Evolutionary conservation across 2,113 vertebrate species (phyloP), one percentile per base, ranked within the genome.

Genomic region (Globicephala melas): DNA sequence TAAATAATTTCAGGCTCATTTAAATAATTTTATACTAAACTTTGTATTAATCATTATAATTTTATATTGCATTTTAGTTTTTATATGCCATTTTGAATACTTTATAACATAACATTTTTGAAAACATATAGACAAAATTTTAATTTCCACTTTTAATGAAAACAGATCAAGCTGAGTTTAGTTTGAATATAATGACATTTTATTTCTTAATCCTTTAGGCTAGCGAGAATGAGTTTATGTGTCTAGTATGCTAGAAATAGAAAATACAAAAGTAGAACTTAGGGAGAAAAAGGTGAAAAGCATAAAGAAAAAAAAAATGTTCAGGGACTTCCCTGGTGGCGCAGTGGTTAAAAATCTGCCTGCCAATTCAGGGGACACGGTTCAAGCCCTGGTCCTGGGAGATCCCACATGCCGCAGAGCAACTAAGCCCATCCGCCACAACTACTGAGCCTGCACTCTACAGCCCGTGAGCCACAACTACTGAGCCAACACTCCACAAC

Each of bases 21-120:
- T 62, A 95, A 21, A 84, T 89, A 76, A 93, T 79, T 83, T 95
- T 63, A 80, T 71, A 65, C 67, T 87, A 25, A 94, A 92, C 11
- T 77, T 62, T 87, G 33, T 90, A 65, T 85, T 31, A 81, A 82
- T 89, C 8, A 70, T 93, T 36, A 47, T 38, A 87, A 53, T 60
- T 93, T 86, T 89, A 71, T 85, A 95, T 88, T 83, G 10, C 25
- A 82, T 58, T 92, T 93, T 79, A 55, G 36, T 65, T 89, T 87
- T 92, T 87, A 44, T 33, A 18, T 33, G 44, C n/a, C 31, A 62
- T 92, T 65, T 60, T 80, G 31, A 91, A 74, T 58, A 91, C 73
- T 94, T 82, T 74, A 79, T 23, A 89, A 83, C 14, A 77, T 31
- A 81, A 41, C 11, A 77, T 77, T 92, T 88, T 91, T 68, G 8